Evolutionary conservation across 2,888 invertebrate species (phyloP), one percentile per base, ranked within the genome.

Genomic region (Rhingia rostrata): DNA sequence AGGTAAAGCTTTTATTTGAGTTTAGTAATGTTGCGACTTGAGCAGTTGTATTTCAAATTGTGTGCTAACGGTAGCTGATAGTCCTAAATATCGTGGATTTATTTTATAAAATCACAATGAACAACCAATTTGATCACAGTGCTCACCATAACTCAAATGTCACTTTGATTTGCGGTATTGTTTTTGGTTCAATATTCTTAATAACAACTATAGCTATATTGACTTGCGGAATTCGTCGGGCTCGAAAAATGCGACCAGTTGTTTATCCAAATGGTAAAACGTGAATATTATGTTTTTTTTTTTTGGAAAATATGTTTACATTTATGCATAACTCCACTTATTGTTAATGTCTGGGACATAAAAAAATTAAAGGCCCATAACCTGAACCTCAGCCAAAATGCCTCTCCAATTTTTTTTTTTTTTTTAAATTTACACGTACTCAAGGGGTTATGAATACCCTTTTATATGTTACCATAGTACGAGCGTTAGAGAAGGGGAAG

Each of bases 1-100:
- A 30, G 39, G 37, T 37, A n/a, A 49, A 30, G 4, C 35, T n/a
- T 37, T 6, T 49, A 63, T n/a, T 37, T 6, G 37, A 63, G 30
- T 63, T 63, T 30, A 63, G 63, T 49, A 30, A 61, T 61, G 45
- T 60, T 14, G 43, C 45, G 7, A 22, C 37, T 30, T 37, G 22
- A 63, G 4, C 49, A 39, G 49, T 30, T 63, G 22, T 6, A n/a
- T 22, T 30, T 49, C n/a, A 30, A 63, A 49, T n/a, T 45, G 45
- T 22, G 5, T 12, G 35, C 45, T 3, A 10, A 12, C 45, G 61
- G 35, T 45, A 45, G 60, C 6, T 61, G 45, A 61, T 5, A 45
- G 6, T 33, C 1, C 22, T 33, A 32, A 30, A 10, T 22, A 32
- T 12, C 10, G 33, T 9, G 4, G 14, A 12, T 43, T 6, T 43